Percentiles rank a stretch among this genome's conserved stretches.
phyloP scores from a whole-genome alignment of 2,888 invertebrate genomes.

The Dione juno region DNA sequence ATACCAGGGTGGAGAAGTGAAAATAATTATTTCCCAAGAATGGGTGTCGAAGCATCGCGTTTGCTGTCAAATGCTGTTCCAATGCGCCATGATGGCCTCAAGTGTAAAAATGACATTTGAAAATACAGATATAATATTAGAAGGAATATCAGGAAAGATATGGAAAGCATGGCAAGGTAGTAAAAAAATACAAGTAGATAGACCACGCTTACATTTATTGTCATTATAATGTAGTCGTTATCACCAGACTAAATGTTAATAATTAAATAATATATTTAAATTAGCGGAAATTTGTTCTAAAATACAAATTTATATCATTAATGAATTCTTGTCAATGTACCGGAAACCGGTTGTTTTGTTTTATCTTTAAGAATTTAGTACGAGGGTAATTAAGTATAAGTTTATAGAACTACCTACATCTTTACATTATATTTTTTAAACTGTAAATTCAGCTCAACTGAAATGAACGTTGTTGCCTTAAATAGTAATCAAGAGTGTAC shows the following conservation, averaged over 20 bases:
- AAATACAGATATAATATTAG: no score
- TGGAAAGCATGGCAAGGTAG: no score
- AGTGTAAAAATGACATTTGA: no score
- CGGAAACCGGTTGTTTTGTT: neutral
- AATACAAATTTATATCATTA: neutral
- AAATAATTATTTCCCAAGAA: no score
- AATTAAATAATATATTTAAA: neutral
- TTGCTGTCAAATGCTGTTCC: no score
- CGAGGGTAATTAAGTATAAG: neutral
- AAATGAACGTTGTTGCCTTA: neutral
- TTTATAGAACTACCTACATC: neutral
- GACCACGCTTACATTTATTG: neutral
- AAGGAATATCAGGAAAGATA: no score
- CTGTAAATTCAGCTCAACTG: neutral
- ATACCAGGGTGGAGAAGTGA: no score
- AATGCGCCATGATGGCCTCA: no score
- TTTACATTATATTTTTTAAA: neutral
- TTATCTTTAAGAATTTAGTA: neutral
- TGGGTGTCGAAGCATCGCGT: no score
- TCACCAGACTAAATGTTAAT: neutral
- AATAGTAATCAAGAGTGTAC: no score
- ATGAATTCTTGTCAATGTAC: neutral
- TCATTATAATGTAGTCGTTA: neutral
- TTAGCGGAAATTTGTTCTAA: neutral
- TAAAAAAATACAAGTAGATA: no score